Evolutionary conservation across 2,113 vertebrate species (phyloP), one percentile per base, ranked within the genome.

Genomic region (Clarias batrachus): DNA sequence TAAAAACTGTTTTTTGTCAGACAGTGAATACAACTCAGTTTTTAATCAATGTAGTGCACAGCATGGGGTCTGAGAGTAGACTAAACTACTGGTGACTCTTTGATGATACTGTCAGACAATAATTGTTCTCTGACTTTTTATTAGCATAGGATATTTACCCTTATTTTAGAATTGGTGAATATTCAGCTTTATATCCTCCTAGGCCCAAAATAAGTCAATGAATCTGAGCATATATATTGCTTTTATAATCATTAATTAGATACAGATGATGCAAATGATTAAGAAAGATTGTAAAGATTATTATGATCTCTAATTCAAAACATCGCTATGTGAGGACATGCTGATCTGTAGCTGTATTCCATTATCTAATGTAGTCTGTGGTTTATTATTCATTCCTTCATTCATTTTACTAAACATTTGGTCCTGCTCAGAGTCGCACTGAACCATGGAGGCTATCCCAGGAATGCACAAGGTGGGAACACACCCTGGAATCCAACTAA

Each of bases 21-120:
- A 33, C 9, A 79, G 6, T 60, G 17, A 59, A 79, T 33, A 19
- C 0, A 1, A 0, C 60, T 80, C 21, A 23, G 3, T 21, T 25
- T 27, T 41, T 16, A 19, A 30, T 80, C 17, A 60, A 33, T 30
- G 6, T 57, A 80, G 17, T 60, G 78, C 19, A 30, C 3, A 23
- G 10, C 23, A n/a, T 79, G 14, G n/a, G 27, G n/a, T 80, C 17
- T 33, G n/a, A 37, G 77, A 80, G 19, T 56, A 60, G 54, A 73
- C 37, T 86, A 81, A 56, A 41, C 56, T 63, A 74, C 57, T 14
- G 27, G 14, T 87, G 83, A 33, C 88, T 86, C 87, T 86, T 80
- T 85, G 86, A 84, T 89, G 88, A 86, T 74, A 86, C 88, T 87
- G 56, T 89, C n/a, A 85, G 73, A 25, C 80, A 37, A 80, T 48